A percentile compares a stretch with the other conserved stretches of the same genome.
These are phyloP conservation scores for Galerucella pusilla DNA, from an alignment of 2,888 invertebrate species.

Conservation along the genomic window DNA sequence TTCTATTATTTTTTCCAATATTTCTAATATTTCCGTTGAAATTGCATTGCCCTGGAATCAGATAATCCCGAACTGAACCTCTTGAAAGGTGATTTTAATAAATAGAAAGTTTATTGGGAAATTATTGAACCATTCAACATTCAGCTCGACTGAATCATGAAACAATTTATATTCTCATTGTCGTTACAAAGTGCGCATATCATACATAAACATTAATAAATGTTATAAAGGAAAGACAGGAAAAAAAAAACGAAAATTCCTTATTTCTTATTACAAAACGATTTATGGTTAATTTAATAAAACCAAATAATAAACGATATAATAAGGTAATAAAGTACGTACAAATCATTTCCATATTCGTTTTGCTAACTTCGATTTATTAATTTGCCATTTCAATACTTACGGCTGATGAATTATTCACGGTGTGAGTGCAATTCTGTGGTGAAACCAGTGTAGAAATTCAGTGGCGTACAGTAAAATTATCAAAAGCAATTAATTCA, in stretches of 20 bases:
- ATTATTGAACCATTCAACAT: conserved; percentile 19
- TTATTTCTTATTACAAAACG: conserved; percentile 26
- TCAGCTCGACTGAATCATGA: conserved; percentile 22
- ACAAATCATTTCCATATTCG: conserved; percentile 52
- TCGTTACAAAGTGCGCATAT: conserved; percentile 27
- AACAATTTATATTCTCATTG: conserved; percentile 31
- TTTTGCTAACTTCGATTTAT: conserved; percentile 39
- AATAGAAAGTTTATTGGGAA: conserved; percentile 25
- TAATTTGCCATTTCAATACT: conserved; percentile 43
- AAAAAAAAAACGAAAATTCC: conserved; percentile 23
- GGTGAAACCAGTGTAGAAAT: background rate
- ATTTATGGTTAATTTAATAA: conserved; percentile 33
- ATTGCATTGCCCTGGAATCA: no score
- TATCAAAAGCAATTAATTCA: background rate
- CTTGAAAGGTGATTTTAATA: background rate
- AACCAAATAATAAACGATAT: conserved; percentile 55
- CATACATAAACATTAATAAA: conserved; percentile 30
- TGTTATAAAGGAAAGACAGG: conserved; percentile 7
- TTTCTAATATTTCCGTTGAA: no score
- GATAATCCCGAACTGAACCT: background rate
- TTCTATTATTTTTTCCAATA: no score
- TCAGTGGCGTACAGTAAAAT: background rate
- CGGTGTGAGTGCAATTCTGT: conserved; percentile 13
- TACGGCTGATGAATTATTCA: conserved; percentile 41
- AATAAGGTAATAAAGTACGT: conserved; percentile 54